phyloP scores from a whole-genome alignment of 2,888 invertebrate genomes.

The Andrena hattorfiana region DNA sequence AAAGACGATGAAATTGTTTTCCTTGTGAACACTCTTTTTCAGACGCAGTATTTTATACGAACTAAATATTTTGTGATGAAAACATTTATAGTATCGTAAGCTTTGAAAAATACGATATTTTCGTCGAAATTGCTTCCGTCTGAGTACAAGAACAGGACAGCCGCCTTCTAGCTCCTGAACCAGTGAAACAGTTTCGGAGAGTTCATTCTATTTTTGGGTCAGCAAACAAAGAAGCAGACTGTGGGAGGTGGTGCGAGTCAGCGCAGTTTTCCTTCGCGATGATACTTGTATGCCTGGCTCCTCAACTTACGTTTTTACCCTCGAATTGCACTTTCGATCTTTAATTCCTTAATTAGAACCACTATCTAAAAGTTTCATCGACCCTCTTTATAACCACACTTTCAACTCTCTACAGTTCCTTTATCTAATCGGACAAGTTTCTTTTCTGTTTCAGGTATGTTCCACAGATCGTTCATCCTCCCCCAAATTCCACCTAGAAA shows the following conservation, averaged over 20 bases:
- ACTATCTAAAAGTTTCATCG: no score
- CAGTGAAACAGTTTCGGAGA: not conserved
- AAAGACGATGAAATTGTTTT: no score
- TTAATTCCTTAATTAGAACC: no score
- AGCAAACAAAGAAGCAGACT: not conserved
- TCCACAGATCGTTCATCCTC: not conserved
- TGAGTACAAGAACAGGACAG: not conserved
- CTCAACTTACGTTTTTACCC: no score
- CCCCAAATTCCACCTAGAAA: not conserved
- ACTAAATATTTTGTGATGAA: no score
- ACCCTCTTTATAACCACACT: no score
- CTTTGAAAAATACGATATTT: not conserved
- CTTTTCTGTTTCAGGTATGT: slow-evolving; percentile 42
- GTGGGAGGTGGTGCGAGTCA: not conserved
- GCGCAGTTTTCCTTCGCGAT: not conserved
- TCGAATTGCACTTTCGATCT: no score
- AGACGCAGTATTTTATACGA: no score
- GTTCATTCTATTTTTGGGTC: slow-evolving; percentile 6
- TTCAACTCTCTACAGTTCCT: no score
- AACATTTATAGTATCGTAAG: not conserved
- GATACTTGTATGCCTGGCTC: no score
- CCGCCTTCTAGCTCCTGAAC: not conserved
- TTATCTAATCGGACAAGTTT: not conserved
- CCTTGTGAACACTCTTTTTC: no score
- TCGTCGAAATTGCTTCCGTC: not conserved